A percentile compares a stretch with the other conserved stretches of the same genome.
phyloP scores from a whole-genome alignment of 1,140 invertebrate genomes.

The Aphis craccivora region DNA sequence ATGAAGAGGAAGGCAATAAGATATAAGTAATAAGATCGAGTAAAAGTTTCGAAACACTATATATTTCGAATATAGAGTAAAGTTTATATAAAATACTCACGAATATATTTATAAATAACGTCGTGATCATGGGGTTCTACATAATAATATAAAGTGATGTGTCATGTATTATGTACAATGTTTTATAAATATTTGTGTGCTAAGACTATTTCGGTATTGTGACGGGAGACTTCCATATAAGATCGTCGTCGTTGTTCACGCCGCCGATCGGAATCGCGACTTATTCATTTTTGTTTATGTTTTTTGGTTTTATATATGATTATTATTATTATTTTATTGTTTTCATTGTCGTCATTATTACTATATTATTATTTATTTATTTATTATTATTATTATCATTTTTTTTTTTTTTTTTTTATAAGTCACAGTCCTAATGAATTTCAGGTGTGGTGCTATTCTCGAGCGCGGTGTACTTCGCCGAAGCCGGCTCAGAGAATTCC shows the following conservation, averaged over 20 bases:
- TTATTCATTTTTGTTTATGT: conserved; percentile 2
- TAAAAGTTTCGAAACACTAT: conserved; percentile 16
- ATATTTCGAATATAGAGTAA: neutral
- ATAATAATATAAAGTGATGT: neutral
- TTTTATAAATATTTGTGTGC: neutral
- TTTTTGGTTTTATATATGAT: neutral
- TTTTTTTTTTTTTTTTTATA: conserved; percentile 39
- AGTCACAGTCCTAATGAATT: conserved; percentile 63
- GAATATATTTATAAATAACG: neutral
- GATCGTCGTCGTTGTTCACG: neutral
- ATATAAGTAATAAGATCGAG: conserved; percentile 2
- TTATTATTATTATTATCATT: conserved; percentile 31
- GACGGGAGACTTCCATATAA: neutral
- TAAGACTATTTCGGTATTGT: neutral
- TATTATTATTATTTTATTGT: neutral
- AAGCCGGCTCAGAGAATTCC: conserved; percentile 93
- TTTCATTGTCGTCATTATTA: neutral
- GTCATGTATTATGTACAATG: neutral
- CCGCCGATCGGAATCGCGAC: neutral
- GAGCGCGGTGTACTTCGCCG: conserved; percentile 97
- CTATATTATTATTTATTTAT: conserved; percentile 26
- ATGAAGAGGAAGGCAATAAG: neutral
- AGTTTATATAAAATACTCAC: neutral
- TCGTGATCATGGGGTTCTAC: neutral
- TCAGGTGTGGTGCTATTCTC: conserved; percentile 97